Percentiles rank a stretch among this genome's conserved stretches.
phyloP scores from a whole-genome alignment of 2,113 vertebrate genomes.

The Ginglymostoma cirratum region DNA sequence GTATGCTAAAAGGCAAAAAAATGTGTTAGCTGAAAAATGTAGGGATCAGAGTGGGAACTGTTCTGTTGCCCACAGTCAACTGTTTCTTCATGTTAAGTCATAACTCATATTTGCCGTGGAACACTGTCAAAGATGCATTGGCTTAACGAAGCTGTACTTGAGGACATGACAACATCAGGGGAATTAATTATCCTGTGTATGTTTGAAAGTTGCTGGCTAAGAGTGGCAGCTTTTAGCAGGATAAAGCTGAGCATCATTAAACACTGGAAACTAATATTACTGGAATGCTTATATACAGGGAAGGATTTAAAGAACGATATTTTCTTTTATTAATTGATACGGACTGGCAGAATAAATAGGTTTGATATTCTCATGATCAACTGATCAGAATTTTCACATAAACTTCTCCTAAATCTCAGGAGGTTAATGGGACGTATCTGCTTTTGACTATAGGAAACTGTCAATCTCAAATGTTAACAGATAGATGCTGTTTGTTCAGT shows the following conservation, averaged over 20 bases:
- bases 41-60: too few species aligned
- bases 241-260: not conserved
- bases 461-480: conserved; percentile 50
- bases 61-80: too few species aligned
- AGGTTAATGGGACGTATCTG: conserved; percentile 52
- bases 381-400: not conserved
- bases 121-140: not conserved
- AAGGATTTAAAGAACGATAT: not conserved
- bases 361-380: not conserved
- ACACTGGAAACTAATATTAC: not conserved
- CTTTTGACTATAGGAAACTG: conserved; percentile 49
- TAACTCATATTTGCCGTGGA: not conserved
- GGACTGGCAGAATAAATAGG: not conserved
- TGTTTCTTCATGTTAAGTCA: not conserved
- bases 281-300: not conserved
- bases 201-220: not conserved
- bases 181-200: not conserved
- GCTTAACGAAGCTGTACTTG: not conserved
- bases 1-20: too few species aligned
- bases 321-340: not conserved
- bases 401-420: not conserved
- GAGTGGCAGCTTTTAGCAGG: not conserved
- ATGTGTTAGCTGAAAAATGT: too few species aligned
- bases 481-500: conserved; percentile 54
- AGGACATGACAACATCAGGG: not conserved